Evolutionary conservation across 2,797 vertebrate genomes (phyloP).

Genomic region (Telmatherina bonti): DNA sequence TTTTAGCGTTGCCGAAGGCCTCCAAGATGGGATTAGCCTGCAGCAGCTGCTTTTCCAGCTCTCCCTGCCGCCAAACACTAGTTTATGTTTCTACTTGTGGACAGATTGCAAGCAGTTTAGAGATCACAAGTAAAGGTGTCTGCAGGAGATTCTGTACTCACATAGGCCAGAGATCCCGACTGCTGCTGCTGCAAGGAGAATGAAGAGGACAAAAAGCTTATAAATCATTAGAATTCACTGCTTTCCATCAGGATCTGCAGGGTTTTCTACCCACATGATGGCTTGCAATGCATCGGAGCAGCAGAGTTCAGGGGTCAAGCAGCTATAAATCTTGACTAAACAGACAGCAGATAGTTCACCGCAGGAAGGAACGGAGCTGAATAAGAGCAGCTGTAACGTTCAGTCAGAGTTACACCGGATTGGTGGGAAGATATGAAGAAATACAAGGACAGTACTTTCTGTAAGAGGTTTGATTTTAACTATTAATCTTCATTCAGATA

Average conservation of each 20-base stretch:
- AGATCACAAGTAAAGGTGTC: too few species aligned
- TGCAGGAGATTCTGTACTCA: constrained; percentile 65
- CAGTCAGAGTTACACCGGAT: constrained; percentile 1
- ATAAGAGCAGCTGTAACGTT: neutral
- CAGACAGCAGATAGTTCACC: neutral
- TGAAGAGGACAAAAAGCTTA: neutral
- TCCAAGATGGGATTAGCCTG: constrained; percentile 98
- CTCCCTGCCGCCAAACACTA: constrained; percentile 82
- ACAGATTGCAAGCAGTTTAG: neutral
- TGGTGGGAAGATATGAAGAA: neutral
- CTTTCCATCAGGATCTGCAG: neutral
- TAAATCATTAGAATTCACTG: neutral
- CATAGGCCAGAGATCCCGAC: constrained; percentile 77
- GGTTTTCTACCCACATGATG: neutral
- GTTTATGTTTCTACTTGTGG: too few species aligned
- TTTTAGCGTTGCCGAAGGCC: constrained; percentile 97
- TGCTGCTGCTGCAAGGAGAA: constrained; percentile 66
- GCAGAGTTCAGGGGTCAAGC: constrained; percentile 17
- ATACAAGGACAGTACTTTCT: neutral
- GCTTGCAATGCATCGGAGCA: neutral
- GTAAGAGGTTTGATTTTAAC: neutral
- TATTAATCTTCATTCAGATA: neutral
- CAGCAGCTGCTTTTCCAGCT: constrained; percentile 97
- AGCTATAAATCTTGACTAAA: neutral
- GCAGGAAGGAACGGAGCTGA: neutral